Evolutionary conservation across 1,140 invertebrate species (phyloP).

Genomic region (Nasonia vitripennis): DNA sequence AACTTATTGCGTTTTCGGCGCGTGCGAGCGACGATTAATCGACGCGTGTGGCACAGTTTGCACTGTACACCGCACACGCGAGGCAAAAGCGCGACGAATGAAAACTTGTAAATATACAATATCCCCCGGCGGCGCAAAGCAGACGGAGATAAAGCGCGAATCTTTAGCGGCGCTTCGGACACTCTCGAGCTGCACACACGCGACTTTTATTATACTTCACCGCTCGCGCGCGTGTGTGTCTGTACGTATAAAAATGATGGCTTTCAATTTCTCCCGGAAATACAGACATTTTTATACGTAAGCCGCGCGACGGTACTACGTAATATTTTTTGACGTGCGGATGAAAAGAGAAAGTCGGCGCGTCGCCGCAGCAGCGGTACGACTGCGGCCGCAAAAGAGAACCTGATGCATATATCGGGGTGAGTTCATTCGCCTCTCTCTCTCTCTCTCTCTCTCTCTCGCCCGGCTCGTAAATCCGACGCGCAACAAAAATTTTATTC

Average conservation of each 20-base stretch:
- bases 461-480: background rate
- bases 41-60: slow-evolving; percentile 15
- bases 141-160: background rate
- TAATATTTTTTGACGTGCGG: background rate
- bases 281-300: background rate
- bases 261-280: background rate
- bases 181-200: no score
- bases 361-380: background rate
- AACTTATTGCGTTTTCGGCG: background rate
- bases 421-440: background rate
- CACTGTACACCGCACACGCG: background rate
- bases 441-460: no score
- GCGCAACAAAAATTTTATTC: slow-evolving; percentile 21
- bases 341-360: slow-evolving; percentile 2
- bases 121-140: background rate
- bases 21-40: slow-evolving; percentile 25
- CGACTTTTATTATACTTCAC: no score
- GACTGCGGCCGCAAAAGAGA: background rate
- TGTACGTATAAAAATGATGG: no score
- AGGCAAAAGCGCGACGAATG: background rate
- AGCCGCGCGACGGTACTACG: no score
- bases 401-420: background rate
- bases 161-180: background rate
- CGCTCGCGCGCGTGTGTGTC: no score
- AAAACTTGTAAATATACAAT: slow-evolving; percentile 8